A percentile compares a stretch with the other conserved stretches of the same genome.
These are phyloP conservation scores for Pantherophis alleghaniensis DNA, from an alignment of 2,797 vertebrate species.

Conservation along the genomic window DNA sequence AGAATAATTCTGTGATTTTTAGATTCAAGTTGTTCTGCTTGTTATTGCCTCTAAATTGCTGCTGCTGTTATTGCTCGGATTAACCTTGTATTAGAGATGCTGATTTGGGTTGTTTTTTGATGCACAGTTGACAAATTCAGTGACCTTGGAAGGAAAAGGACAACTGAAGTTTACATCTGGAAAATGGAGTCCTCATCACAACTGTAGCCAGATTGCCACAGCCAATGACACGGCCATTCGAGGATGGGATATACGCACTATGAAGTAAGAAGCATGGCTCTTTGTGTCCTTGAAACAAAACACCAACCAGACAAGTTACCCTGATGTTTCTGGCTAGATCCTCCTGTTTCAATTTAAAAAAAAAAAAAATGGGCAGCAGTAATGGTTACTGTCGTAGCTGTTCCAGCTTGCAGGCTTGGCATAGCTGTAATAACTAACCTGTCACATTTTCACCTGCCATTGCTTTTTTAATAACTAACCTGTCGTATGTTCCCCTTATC, in stretches of 20 bases:
- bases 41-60: background rate
- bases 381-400: background rate
- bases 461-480: background rate
- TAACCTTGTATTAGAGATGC: background rate
- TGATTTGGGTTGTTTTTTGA: conserved; percentile 14
- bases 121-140: conserved; percentile 83
- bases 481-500: background rate
- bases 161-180: conserved; percentile 93
- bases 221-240: conserved; percentile 90
- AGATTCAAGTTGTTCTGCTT: background rate
- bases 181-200: conserved; percentile 96
- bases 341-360: background rate
- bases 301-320: background rate
- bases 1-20: background rate
- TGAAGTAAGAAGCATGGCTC: conserved; percentile 77
- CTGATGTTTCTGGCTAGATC: background rate
- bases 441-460: background rate
- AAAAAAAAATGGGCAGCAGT: background rate
- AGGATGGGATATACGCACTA: conserved; percentile 93
- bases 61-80: conserved; percentile 14
- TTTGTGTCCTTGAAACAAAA: background rate
- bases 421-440: background rate
- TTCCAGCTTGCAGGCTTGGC: background rate
- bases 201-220: conserved; percentile 92
- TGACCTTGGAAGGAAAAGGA: conserved; percentile 91